Conservation (phyloP, 92 coral and sea anemone species). For the Palythoa caribaeorum region DNA sequence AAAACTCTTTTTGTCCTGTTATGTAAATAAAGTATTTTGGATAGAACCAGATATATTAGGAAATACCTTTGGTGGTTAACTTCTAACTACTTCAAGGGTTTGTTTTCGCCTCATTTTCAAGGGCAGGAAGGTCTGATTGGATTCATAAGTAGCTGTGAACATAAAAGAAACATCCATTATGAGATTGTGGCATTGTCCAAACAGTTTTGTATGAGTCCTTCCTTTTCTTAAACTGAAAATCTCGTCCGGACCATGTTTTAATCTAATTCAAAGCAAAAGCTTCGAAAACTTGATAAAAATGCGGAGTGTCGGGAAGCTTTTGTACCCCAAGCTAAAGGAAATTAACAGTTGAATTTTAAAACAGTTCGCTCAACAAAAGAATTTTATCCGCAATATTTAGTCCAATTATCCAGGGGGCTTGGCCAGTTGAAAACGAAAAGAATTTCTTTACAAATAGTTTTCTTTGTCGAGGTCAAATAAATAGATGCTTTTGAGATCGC, state of each 20-base stretch:
- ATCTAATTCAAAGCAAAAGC: neutral
- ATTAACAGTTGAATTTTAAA: neutral
- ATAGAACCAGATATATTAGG: neutral
- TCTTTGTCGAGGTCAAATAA: neutral
- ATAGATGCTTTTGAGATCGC: neutral
- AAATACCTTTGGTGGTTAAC: neutral
- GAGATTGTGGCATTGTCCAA: neutral
- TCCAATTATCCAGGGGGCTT: neutral
- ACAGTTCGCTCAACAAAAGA: neutral
- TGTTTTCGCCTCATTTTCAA: neutral
- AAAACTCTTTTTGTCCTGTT: neutral
- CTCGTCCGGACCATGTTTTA: neutral
- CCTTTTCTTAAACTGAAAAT: neutral
- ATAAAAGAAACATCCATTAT: neutral
- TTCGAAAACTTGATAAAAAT: neutral
- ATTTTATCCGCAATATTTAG: neutral
- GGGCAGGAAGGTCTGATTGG: neutral
- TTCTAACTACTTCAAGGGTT: neutral
- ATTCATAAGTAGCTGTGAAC: neutral
- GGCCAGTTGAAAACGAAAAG: conserved; percentile 7
- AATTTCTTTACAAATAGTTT: conserved; percentile 2
- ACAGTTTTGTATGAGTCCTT: neutral
- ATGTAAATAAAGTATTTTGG: neutral
- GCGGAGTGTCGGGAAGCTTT: neutral
- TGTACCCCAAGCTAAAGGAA: neutral